A percentile compares a stretch with the other conserved stretches of the same genome.
phyloP scores from a whole-genome alignment of 2,113 vertebrate species.

The Psilopogon haemacephalus region DNA sequence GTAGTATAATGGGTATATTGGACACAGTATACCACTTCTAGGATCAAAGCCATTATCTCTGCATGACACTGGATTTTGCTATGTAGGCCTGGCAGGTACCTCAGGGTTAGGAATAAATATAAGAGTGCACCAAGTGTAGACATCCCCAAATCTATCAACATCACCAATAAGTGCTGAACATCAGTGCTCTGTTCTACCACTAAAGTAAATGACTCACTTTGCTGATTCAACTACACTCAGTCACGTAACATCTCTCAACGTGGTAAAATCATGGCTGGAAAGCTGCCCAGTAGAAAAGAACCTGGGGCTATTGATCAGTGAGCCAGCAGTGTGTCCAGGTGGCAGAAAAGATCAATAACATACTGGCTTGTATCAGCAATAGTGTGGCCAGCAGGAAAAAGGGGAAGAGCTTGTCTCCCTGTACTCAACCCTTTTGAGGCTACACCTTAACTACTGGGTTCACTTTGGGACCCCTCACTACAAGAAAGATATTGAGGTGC shows the following conservation, averaged over 20 bases:
- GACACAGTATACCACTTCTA: neutral
- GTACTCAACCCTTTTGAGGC: too few relatives aligned
- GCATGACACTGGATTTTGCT: neutral
- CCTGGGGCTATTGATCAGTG: too few relatives aligned
- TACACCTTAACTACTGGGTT: too few relatives aligned
- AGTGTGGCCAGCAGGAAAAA: too few relatives aligned
- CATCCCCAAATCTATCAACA: neutral
- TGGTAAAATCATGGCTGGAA: too few relatives aligned
- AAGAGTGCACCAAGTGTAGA: neutral
- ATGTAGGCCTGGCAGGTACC: neutral
- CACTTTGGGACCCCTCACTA: too few relatives aligned
- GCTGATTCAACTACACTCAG: neutral
- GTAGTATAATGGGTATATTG: accelerated
- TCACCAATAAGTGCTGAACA: neutral
- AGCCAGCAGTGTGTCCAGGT: too few relatives aligned
- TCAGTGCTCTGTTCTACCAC: neutral
- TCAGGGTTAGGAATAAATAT: neutral
- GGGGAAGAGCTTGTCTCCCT: too few relatives aligned
- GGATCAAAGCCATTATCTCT: neutral
- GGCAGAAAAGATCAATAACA: too few relatives aligned
- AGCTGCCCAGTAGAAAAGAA: too few relatives aligned
- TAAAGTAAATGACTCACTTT: neutral
- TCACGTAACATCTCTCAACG: neutral
- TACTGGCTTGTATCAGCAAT: too few relatives aligned
- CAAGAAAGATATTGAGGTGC: too few relatives aligned